phyloP scores from a whole-genome alignment of 2,797 vertebrate species.

The Molothrus aeneus region DNA sequence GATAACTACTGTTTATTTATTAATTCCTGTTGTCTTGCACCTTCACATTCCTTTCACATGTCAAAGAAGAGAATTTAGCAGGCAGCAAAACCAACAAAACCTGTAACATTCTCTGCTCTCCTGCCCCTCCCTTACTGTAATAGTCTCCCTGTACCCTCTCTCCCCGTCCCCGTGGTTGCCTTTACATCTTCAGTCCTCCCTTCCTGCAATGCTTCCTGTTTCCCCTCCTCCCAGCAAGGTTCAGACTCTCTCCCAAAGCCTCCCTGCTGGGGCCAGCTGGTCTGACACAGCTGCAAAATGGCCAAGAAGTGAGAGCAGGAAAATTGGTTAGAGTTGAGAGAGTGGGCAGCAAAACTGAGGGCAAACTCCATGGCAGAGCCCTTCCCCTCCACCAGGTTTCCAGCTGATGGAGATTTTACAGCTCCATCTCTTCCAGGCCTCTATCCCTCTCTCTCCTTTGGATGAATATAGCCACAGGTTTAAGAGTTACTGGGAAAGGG shows the following conservation, averaged over 20 bases:
- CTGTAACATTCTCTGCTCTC: neutral
- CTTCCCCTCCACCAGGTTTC: neutral
- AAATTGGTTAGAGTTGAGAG: neutral
- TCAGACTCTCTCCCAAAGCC: neutral
- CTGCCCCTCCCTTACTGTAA: neutral
- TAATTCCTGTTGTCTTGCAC: neutral
- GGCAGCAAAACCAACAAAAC: conserved; percentile 2
- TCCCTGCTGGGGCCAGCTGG: neutral
- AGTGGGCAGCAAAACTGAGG: neutral
- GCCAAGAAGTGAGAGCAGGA: neutral
- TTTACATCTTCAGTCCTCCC: neutral
- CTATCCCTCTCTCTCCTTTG: neutral
- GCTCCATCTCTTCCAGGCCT: neutral
- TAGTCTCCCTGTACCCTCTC: neutral
- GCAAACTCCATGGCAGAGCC: neutral
- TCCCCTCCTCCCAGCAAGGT: neutral
- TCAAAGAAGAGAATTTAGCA: neutral
- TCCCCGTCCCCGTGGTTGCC: neutral
- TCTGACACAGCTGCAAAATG: neutral
- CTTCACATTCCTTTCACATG: neutral
- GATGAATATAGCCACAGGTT: neutral
- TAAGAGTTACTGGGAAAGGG: neutral
- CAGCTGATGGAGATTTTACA: neutral
- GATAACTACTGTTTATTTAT: conserved; percentile 25
- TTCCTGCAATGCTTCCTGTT: neutral